phyloP scores from a whole-genome alignment of 2,113 vertebrate genomes.

The Nansenia antarctica region DNA sequence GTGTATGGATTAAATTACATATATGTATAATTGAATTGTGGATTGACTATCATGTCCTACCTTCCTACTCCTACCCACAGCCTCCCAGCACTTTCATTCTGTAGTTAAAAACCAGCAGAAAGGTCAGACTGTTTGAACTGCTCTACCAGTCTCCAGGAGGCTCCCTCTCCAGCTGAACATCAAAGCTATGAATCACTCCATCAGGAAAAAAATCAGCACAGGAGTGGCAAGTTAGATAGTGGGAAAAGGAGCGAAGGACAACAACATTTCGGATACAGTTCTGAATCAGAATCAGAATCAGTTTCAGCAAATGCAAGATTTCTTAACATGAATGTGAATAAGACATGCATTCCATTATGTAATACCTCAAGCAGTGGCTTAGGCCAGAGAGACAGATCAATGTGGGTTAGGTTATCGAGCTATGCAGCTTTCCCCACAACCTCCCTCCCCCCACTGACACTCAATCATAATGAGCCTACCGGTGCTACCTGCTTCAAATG shows the following conservation, averaged over 20 bases:
- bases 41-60: no score
- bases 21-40: no score
- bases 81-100: slow-evolving; percentile 36
- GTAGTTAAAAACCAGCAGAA: slow-evolving; percentile 50
- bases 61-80: no score
- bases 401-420: neutral
- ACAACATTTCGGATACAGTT: no score
- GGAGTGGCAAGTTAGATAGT: slow-evolving; percentile 30
- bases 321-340: no score
- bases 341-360: no score
- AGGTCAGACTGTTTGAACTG: slow-evolving; percentile 74
- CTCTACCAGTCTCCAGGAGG: slow-evolving; percentile 51
- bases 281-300: no score
- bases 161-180: slow-evolving; percentile 59
- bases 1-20: no score
- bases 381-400: neutral
- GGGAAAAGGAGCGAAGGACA: neutral
- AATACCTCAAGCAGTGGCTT: neutral
- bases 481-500: slow-evolving; percentile 40
- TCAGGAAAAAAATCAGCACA: slow-evolving; percentile 41
- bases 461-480: slow-evolving; percentile 5
- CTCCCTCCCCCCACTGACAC: neutral
- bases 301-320: neutral
- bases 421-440: neutral
- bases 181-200: slow-evolving; percentile 62